A percentile compares a stretch with the other conserved stretches of the same genome.
Evolutionary conservation across 2,888 invertebrate genomes (phyloP).

Genomic region (Thymelicus sylvestris): DNA sequence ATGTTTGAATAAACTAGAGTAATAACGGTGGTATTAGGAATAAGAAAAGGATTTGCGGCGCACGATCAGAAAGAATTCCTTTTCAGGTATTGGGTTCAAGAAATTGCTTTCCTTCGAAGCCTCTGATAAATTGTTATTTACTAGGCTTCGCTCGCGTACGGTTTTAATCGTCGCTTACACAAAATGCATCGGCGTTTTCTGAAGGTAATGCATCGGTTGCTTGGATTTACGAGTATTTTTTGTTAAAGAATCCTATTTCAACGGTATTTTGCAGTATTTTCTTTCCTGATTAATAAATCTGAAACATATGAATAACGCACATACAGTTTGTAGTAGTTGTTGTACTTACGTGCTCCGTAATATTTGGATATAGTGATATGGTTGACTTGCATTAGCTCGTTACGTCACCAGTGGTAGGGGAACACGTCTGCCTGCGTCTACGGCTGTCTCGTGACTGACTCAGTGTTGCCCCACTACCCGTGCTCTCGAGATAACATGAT

Average conservation of each 20-base stretch:
- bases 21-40: slow-evolving; percentile 10
- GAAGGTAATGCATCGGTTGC: background rate
- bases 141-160: slow-evolving; percentile 39
- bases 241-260: background rate
- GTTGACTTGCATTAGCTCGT: too few relatives aligned
- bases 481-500: too few relatives aligned
- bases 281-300: too few relatives aligned
- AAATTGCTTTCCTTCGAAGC: slow-evolving; percentile 41
- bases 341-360: too few relatives aligned
- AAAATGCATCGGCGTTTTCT: slow-evolving; percentile 26
- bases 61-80: slow-evolving; percentile 36
- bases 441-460: too few relatives aligned
- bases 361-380: too few relatives aligned
- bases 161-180: slow-evolving; percentile 40
- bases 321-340: too few relatives aligned
- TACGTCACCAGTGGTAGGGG: too few relatives aligned
- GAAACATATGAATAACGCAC: too few relatives aligned
- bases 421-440: too few relatives aligned
- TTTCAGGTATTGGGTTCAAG: slow-evolving; percentile 38
- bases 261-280: background rate
- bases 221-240: background rate
- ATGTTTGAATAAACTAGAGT: slow-evolving; percentile 12
- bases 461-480: too few relatives aligned
- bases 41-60: slow-evolving; percentile 30
- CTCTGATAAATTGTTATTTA: slow-evolving; percentile 41